A percentile compares a stretch with the other conserved stretches of the same genome.
Conservation (phyloP, 2,113 vertebrate genomes). For the Xenotilapia leptura region DNA sequence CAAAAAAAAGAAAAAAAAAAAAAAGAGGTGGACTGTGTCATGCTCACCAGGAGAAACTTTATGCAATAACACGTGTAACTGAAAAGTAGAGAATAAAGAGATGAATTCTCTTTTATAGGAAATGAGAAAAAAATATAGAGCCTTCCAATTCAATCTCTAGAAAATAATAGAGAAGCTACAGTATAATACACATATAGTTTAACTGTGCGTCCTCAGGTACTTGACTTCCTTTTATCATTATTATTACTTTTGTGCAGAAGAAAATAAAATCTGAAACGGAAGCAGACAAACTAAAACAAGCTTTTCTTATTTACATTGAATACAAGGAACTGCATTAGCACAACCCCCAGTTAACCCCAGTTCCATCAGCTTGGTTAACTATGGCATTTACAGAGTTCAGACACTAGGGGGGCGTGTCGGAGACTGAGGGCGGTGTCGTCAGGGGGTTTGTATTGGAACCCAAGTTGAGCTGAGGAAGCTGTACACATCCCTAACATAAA, state of each 20-base stretch:
- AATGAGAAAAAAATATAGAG: not conserved
- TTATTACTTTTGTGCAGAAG: constrained; percentile 32
- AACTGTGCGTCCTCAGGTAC: not conserved
- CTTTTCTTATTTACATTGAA: constrained; percentile 89
- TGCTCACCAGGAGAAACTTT: constrained; percentile 65
- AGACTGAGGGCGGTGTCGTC: constrained; percentile 66
- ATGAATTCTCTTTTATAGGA: not conserved
- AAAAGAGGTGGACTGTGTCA: constrained; percentile 32
- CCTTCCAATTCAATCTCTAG: not conserved
- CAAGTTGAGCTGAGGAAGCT: constrained; percentile 66
- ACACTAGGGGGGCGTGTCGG: constrained; percentile 27
- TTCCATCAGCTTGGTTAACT: not conserved
- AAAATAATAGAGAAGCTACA: constrained; percentile 17
- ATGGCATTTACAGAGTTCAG: not conserved
- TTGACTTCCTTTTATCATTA: not conserved
- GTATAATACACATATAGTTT: not conserved
- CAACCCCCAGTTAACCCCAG: not conserved
- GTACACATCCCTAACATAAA: constrained; percentile 65
- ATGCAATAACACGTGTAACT: not conserved
- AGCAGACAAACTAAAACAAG: constrained; percentile 73
- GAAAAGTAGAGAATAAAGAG: not conserved
- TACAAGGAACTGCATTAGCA: constrained; percentile 76
- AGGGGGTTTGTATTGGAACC: constrained; percentile 66
- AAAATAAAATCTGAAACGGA: constrained; percentile 55
- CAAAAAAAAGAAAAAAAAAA: not conserved